A percentile compares a stretch with the other conserved stretches of the same genome.
These are phyloP conservation scores for Ptilorrhoa leucosticta DNA, from an alignment of 2,113 vertebrate species.

Conservation along the genomic window DNA sequence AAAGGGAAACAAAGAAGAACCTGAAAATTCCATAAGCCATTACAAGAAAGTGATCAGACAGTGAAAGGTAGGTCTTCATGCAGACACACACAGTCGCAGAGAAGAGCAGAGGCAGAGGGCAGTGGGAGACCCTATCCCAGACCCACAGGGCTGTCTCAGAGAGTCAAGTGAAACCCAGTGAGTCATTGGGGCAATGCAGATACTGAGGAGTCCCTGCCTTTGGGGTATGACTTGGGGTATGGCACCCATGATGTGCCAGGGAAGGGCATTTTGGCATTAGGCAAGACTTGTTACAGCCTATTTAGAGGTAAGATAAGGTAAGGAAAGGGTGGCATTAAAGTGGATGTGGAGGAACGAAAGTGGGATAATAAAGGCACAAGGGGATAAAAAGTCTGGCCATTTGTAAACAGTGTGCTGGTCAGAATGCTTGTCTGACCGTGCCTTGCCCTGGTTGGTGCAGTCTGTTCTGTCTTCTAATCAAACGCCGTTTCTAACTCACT, in stretches of 20 bases:
- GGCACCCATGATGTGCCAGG: neutral
- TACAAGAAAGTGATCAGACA: neutral
- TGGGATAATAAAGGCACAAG: neutral
- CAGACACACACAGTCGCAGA: accelerated
- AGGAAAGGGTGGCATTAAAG: neutral
- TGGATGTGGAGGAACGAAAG: neutral
- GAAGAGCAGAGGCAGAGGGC: neutral
- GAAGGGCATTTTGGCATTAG: neutral
- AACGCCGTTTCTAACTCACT: neutral
- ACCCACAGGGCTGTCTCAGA: neutral
- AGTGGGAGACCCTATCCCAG: accelerated
- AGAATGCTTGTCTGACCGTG: neutral
- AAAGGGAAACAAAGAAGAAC: neutral
- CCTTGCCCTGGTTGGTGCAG: neutral
- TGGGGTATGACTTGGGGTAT: neutral
- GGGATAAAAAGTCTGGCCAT: neutral
- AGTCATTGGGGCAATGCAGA: neutral
- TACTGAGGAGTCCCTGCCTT: too few relatives aligned
- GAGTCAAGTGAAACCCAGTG: neutral
- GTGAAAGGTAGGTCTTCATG: neutral
- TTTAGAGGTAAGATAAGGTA: neutral
- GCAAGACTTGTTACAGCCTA: neutral
- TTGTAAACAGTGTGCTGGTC: neutral
- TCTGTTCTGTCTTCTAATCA: neutral
- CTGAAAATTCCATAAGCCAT: neutral